These are phyloP conservation scores for Salvelinus fontinalis DNA, from an alignment of 2,113 vertebrate genomes.

Conservation along the genomic window DNA sequence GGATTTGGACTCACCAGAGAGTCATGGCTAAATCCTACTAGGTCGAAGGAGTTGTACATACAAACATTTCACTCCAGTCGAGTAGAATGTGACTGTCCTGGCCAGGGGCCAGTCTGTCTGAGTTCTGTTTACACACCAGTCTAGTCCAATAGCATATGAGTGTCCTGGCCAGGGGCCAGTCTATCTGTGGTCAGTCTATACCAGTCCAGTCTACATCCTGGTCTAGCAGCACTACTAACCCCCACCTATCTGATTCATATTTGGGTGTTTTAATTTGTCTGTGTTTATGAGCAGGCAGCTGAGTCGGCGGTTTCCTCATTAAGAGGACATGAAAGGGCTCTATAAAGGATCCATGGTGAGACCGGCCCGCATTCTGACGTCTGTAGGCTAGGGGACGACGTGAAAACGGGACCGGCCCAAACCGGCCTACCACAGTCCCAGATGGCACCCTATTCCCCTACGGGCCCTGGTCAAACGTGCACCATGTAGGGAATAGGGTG, in stretches of 20 bases:
- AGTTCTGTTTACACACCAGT: neutral
- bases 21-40: too few species aligned
- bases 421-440: too few species aligned
- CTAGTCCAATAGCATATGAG: neutral
- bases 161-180: neutral
- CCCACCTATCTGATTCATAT: slow-evolving; percentile 70
- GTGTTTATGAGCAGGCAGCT: slow-evolving; percentile 74
- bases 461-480: too few species aligned
- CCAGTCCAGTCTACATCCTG: neutral
- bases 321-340: slow-evolving; percentile 77
- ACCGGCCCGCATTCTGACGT: slow-evolving; percentile 71
- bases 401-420: slow-evolving; percentile 41
- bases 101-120: neutral
- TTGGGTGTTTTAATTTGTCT: slow-evolving; percentile 73
- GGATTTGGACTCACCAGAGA: too few species aligned
- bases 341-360: slow-evolving; percentile 72
- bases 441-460: too few species aligned
- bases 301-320: slow-evolving; percentile 78
- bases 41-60: too few species aligned
- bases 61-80: neutral
- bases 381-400: slow-evolving; percentile 52
- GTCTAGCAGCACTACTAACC: neutral
- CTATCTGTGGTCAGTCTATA: neutral
- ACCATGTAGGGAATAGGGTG: too few species aligned
- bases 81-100: neutral